Evolutionary conservation across 2,888 invertebrate species (phyloP).

Genomic region (Andrena hattorfiana): DNA sequence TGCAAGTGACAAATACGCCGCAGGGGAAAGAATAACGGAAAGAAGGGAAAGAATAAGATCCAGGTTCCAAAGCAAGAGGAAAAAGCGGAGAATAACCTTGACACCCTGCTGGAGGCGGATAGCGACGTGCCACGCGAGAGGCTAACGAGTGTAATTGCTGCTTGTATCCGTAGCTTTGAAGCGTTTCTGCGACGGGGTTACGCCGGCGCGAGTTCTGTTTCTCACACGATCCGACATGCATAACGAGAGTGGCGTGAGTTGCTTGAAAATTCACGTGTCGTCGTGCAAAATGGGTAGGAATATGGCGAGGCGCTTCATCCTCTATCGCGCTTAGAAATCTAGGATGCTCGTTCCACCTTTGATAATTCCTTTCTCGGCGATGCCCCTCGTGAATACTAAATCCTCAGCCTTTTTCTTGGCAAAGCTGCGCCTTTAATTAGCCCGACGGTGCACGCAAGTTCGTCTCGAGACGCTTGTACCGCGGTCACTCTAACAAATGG

Average conservation of each 20-base stretch:
- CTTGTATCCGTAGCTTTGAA: conserved; percentile 1
- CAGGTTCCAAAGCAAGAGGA: background rate
- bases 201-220: no score
- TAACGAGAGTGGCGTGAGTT: conserved; percentile 26
- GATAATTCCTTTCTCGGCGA: no score
- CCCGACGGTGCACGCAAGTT: no score
- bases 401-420: no score
- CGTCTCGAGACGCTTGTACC: background rate
- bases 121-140: conserved; percentile 15
- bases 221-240: background rate
- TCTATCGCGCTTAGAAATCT: no score
- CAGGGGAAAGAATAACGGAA: background rate
- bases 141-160: conserved; percentile 44
- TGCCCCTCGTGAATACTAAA: no score
- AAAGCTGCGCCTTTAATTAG: no score
- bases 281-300: background rate
- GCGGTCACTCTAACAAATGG: background rate
- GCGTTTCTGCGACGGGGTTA: background rate
- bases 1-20: background rate
- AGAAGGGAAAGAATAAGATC: background rate
- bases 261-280: background rate
- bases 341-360: no score
- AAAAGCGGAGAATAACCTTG: conserved; percentile 24
- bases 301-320: background rate
- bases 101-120: conserved; percentile 27